Evolutionary conservation across 2,797 vertebrate species (phyloP), one percentile per base, ranked within the genome.

Genomic region (Lagocephalus sceleratus): DNA sequence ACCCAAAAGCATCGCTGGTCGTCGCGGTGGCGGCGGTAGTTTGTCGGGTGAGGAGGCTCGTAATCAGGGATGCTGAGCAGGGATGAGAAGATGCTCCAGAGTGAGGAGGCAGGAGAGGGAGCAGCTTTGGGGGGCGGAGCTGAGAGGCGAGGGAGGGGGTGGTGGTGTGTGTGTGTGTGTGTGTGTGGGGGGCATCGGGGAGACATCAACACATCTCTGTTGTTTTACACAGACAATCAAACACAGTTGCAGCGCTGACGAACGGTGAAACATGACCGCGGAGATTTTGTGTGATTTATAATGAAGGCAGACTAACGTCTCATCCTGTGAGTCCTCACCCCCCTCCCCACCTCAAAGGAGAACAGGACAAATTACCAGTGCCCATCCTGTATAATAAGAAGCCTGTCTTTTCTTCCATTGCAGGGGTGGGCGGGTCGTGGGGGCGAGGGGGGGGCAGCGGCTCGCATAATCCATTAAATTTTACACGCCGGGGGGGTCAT

Each of bases 401-500:
- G 21, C 53, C 46, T 63, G 22, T 56, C 47, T 61, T 40, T 38
- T 51, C 16, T 58, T 57, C 29, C 47, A 54, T 47, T 20, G 20
- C 2, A 4, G n/a, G 22, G 60, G 44, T 2, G 15, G 6, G 32
- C 32, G 32, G 6, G 32, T n/a, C n/a, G n/a, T n/a, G 5, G 26
- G 26, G 26, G 26, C 2, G 26, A 8, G 40, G 6, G 12, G 15
- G 21, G 45, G 11, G 20, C 32, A n/a, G 29, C 41, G 0, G 8
- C 54, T 77, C 68, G 32, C 49, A 57, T 62, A 74, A 77, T 67
- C 66, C 57, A 70, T 78, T 69, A 62, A 65, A 73, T 69, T 45
- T 51, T 53, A 56, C 52, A 64, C 57, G 48, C 53, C 64, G 51
- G 54, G 46, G 42, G 57, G 75, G 58, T 71, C 63, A 66, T 70